Evolutionary conservation across 1,140 invertebrate species (phyloP).

Genomic region (Drosophila trapezifrons): DNA sequence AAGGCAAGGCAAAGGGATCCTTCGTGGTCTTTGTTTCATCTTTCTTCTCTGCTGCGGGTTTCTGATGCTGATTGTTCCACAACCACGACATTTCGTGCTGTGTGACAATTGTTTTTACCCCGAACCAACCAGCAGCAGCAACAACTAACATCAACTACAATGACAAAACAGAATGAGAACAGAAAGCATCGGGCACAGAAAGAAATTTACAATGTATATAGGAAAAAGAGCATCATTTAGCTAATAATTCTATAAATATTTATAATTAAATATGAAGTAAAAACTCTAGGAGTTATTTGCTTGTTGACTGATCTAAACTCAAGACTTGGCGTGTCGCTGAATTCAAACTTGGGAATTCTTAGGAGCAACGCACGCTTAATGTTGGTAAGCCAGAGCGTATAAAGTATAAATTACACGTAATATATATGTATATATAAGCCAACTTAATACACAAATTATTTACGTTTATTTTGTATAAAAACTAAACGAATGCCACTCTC

Average conservation of each 20-base stretch:
- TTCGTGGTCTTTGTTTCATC: conserved; percentile 27
- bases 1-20: neutral
- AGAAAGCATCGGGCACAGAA: conserved; percentile 12
- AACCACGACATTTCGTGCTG: conserved; percentile 67
- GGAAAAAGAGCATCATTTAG: too few species aligned
- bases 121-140: conserved; percentile 29
- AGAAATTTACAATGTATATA: neutral
- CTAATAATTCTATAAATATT: too few species aligned
- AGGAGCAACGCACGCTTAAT: too few species aligned
- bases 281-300: too few species aligned
- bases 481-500: neutral
- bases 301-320: too few species aligned
- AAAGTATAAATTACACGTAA: too few species aligned
- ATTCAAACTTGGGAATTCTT: too few species aligned
- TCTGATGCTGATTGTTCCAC: conserved; percentile 63
- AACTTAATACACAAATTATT: too few species aligned
- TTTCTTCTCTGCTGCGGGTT: conserved; percentile 44
- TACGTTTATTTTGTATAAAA: neutral
- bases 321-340: too few species aligned
- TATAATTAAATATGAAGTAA: too few species aligned
- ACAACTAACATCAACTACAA: conserved; percentile 43
- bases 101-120: conserved; percentile 70
- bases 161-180: conserved; percentile 27
- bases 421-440: too few species aligned
- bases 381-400: too few species aligned